phyloP scores from a whole-genome alignment of 92 coral and sea anemone genomes.

The Palythoa grandiflora region DNA sequence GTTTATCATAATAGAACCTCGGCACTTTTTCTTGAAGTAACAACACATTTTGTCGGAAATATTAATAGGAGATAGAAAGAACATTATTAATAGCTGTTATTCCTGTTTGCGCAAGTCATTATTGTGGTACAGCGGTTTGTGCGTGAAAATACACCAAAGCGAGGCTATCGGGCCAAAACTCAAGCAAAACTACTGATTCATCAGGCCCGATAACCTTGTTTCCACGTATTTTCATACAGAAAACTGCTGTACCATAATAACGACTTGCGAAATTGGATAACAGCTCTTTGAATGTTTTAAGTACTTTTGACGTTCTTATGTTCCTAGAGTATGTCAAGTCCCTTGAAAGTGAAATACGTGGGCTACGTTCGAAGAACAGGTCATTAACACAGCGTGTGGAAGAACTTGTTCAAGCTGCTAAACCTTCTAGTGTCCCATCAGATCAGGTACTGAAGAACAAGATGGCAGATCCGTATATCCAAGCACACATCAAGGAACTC shows the following conservation, averaged over 20 bases:
- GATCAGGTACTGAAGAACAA: conserved; percentile 39
- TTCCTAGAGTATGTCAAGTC: conserved; percentile 85
- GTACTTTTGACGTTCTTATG: background rate
- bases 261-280: too few species aligned
- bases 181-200: background rate
- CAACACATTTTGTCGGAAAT: too few species aligned
- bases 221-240: too few species aligned
- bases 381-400: conserved; percentile 73
- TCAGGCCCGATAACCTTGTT: too few species aligned
- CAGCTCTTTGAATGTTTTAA: background rate
- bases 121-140: too few species aligned
- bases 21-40: too few species aligned
- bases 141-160: too few species aligned
- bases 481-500: conserved; percentile 85
- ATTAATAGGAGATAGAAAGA: too few species aligned
- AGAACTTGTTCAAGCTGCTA: conserved; percentile 54
- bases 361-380: conserved; percentile 86
- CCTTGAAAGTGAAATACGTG: conserved; percentile 88
- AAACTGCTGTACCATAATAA: too few species aligned
- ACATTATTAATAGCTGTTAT: too few species aligned
- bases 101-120: too few species aligned
- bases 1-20: too few species aligned
- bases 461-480: conserved; percentile 75
- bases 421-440: conserved; percentile 54
- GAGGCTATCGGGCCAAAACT: background rate